Conservation (phyloP, 2,113 vertebrate species). For the Prionailurus bengalensis region DNA sequence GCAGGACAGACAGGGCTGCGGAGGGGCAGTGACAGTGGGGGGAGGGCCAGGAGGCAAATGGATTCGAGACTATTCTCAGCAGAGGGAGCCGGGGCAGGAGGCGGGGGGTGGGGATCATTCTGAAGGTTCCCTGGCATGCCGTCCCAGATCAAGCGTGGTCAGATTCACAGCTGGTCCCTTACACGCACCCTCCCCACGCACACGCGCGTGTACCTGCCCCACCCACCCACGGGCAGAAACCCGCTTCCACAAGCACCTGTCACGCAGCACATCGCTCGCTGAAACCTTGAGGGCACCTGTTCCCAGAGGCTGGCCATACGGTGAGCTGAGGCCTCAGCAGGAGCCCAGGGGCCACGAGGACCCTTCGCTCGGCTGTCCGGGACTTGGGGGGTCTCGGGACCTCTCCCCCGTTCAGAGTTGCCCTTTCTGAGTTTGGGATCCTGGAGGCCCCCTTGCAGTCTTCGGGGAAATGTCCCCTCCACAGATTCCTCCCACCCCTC, state of each 20-base stretch:
- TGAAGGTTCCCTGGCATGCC: fast-evolving
- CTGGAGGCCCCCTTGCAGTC: background rate
- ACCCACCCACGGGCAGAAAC: background rate
- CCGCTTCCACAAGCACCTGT: background rate
- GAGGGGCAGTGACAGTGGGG: slow-evolving; percentile 67
- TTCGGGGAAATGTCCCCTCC: background rate
- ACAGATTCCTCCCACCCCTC: background rate
- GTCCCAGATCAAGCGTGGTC: fast-evolving
- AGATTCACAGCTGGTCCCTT: background rate
- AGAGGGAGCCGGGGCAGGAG: background rate
- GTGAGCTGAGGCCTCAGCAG: background rate
- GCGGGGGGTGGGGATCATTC: background rate
- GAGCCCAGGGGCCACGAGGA: fast-evolving
- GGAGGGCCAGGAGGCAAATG: slow-evolving; percentile 72
- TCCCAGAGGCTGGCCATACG: fast-evolving
- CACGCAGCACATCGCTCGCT: no score
- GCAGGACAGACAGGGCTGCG: slow-evolving; percentile 79
- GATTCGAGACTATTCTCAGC: slow-evolving; percentile 57
- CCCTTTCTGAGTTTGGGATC: background rate
- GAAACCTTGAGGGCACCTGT: fast-evolving
- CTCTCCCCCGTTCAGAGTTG: fast-evolving
- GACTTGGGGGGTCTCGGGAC: background rate
- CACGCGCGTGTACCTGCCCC: fast-evolving
- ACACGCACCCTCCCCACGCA: no score
- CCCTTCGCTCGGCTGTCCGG: background rate